Evolutionary conservation across 2,888 invertebrate genomes (phyloP), one percentile per base, ranked within the genome.

Genomic region (Brassicogethes aeneus): DNA sequence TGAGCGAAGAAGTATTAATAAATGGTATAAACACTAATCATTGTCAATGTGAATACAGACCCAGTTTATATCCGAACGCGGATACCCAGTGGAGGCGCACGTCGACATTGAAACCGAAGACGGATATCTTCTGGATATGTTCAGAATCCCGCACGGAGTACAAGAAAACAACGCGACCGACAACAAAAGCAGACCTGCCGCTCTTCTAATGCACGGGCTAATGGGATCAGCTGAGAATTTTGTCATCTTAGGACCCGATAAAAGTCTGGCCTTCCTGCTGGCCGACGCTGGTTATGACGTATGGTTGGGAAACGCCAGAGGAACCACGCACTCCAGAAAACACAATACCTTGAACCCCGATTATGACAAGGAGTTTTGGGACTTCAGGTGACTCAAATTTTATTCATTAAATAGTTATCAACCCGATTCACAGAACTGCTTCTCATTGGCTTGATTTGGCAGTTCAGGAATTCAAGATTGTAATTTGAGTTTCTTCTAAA

Each of bases 81-180:
- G 77, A 0, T 85, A 84, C 59, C 74, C 75, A 0, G 61, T 74
- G 0, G 82, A 85, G 64, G 70, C 68, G 8, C 79, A 85, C 59
- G 60, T 60, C 2, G 12, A 32, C 32, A 44, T 82, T 1, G 68
- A 66, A 2, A 92, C 91, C 0, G 61, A 71, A 2, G 91, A 92
- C 70, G 86, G 85, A 1, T 91, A 87, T 57, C 76, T 86, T 12
- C 67, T 92, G 46, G 73, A 76, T 43, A 52, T 89, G 56, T 86
- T 89, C 59, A 75, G 90, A 33, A 84, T 91, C 34, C 73, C 76
- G 12, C 8, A 12, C 3, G 32, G 32, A 5, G 12, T 7, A 13
- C 3, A 13, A 39, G 1, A 43, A 31, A 2, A 15, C 14, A 5
- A 39, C 31, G 2, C 34, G 37, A 3, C 29, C 10, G 3, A 15